These are phyloP conservation scores for Ondatra zibethicus DNA, from an alignment of 2,113 vertebrate species.

Conservation along the genomic window DNA sequence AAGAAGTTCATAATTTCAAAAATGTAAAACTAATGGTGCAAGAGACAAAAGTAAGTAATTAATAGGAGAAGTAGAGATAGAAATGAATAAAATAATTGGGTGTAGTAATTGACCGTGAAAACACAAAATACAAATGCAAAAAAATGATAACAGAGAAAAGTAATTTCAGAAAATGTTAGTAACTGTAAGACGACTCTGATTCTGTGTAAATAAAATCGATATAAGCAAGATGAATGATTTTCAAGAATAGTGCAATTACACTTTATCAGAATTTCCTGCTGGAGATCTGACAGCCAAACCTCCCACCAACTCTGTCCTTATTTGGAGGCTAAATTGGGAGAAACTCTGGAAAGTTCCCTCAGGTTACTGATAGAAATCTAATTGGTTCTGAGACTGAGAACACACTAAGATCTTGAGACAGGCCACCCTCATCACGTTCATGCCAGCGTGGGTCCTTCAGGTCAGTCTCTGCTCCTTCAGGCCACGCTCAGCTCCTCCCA, in stretches of 20 bases:
- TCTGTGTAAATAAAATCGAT: not conserved
- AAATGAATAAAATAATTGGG: not conserved
- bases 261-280: not conserved
- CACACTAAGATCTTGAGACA: too few relatives aligned
- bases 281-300: not conserved
- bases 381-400: not conserved
- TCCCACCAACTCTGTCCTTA: not conserved
- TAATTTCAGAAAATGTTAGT: not conserved
- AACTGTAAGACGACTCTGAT: not conserved
- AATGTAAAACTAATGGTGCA: not conserved
- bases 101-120: not conserved
- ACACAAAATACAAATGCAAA: not conserved
- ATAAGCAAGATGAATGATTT: not conserved
- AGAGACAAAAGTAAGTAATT: not conserved
- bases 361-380: not conserved
- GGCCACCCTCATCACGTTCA: not conserved
- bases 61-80: not conserved
- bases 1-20: conserved; percentile 20
- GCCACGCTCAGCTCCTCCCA: not conserved
- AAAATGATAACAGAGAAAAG: not conserved
- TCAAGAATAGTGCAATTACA: not conserved
- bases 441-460: not conserved
- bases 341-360: not conserved
- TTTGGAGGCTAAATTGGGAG: not conserved
- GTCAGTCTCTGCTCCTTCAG: not conserved